These are phyloP conservation scores for Chunga burmeisteri DNA, from an alignment of 2,113 vertebrate genomes.

Conservation along the genomic window DNA sequence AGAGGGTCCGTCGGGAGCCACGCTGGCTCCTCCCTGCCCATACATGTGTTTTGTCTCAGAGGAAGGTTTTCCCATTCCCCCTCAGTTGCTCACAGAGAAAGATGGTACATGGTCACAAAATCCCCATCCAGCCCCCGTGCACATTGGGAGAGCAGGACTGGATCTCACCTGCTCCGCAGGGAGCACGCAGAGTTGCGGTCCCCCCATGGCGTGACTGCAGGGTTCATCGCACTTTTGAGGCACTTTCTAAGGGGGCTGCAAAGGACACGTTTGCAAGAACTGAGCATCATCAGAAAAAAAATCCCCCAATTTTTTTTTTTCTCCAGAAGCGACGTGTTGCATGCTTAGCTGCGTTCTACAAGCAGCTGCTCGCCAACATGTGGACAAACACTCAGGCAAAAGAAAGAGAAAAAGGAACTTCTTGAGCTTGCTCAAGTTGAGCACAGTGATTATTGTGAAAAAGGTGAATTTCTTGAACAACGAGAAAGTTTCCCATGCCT, in stretches of 20 bases:
- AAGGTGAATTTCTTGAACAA: neutral
- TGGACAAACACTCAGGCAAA: neutral
- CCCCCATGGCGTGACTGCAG: fast-evolving
- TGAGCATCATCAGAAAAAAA: neutral
- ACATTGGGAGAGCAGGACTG: neutral
- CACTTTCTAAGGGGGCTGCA: neutral
- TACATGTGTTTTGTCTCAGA: fast-evolving
- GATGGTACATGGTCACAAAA: fast-evolving
- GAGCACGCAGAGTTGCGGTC: neutral
- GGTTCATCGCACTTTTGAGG: neutral
- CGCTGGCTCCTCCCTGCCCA: neutral
- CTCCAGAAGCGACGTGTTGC: neutral
- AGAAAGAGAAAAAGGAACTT: neutral
- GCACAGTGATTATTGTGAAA: neutral
- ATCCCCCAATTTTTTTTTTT: neutral
- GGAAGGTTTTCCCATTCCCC: neutral
- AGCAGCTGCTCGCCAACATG: neutral
- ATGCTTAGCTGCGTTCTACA: neutral
- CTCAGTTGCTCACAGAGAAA: neutral
- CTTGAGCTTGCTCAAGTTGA: neutral
- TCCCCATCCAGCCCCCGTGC: fast-evolving
- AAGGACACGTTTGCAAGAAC: neutral
- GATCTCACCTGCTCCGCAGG: neutral
- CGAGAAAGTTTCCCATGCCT: neutral
- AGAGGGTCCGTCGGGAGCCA: neutral